Base-by-base conservation (phyloP, 2,797 vertebrate species). In the Ciconia nigra region DNA sequence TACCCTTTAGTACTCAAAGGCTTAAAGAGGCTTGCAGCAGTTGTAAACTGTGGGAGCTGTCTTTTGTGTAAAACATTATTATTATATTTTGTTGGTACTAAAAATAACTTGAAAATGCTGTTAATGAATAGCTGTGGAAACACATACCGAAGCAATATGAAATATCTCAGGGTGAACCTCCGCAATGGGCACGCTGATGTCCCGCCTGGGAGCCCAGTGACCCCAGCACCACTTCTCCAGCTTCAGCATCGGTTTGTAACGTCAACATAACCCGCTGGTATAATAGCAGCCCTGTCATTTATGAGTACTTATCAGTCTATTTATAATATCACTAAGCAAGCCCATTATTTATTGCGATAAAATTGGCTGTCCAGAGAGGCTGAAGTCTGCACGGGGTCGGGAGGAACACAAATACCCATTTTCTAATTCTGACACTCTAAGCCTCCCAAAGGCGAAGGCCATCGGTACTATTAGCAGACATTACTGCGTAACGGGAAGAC, bases 141-240 rank as follows among this genome's bases (percentile, higher is more conserved):
- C 24, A 35, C 7, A 4, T 42, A 29, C 35, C 1, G 13, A 55
- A 66, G 24, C 13, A 25, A 3, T 6, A 4, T 16, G 47, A 80
- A 65, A 12, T 17, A 29, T 55, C 47, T 85, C 67, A 9, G n/a
- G 39, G 52, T 54, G 35, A 71, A 35, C 11, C 61, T 54, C 41
- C 1, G 12, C 57, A 20, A 3, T 7, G 24, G 49, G 35, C 13
- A 44, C 46, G 33, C 39, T 0, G 4, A 1, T 2, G 13, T 41
- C 44, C 65, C 82, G 63, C 69, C 62, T 54, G 70, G 33, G 21
- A 77, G 22, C 59, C 26, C 24, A 18, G 2, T 21, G 44, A 26
- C 14, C 47, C 29, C 84, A 58, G 61, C 57, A 46, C 24, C n/a
- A 3, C 44, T 52, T 57, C 39, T 39, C 26, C 77, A 67, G 62